These are phyloP conservation scores for Bubo blakistoni DNA, from an alignment of 2,113 vertebrate genomes.

Conservation along the genomic window DNA sequence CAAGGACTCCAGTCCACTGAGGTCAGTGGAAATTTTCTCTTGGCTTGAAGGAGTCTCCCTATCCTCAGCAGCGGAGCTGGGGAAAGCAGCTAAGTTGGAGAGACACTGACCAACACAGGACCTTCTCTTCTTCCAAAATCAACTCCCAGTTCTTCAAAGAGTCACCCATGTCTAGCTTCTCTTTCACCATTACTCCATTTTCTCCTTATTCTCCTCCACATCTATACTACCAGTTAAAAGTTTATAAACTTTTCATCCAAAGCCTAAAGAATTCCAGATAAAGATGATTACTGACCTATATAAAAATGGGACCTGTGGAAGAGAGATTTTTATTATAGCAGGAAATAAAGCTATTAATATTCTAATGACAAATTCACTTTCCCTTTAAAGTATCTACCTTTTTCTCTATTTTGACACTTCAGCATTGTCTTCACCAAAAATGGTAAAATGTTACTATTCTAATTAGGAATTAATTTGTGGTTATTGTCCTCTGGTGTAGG, in stretches of 20 bases:
- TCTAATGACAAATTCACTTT: background rate
- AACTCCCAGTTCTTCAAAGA: background rate
- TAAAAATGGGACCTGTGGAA: background rate
- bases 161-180: background rate
- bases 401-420: background rate
- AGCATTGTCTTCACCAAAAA: background rate
- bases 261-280: background rate
- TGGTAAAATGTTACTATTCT: background rate
- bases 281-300: background rate
- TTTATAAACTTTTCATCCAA: background rate
- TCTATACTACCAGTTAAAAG: background rate
- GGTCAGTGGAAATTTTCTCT: background rate
- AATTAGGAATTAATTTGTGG: background rate
- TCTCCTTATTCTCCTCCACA: background rate
- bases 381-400: background rate
- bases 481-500: background rate
- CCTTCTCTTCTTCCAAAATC: background rate
- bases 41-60: background rate
- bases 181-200: background rate
- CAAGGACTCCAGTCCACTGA: background rate
- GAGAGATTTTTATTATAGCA: background rate
- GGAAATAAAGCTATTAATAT: background rate
- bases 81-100: background rate
- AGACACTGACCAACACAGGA: background rate
- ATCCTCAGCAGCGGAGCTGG: background rate